These are phyloP conservation scores for Synchiropus splendidus DNA, from an alignment of 2,113 vertebrate species.

Conservation along the genomic window DNA sequence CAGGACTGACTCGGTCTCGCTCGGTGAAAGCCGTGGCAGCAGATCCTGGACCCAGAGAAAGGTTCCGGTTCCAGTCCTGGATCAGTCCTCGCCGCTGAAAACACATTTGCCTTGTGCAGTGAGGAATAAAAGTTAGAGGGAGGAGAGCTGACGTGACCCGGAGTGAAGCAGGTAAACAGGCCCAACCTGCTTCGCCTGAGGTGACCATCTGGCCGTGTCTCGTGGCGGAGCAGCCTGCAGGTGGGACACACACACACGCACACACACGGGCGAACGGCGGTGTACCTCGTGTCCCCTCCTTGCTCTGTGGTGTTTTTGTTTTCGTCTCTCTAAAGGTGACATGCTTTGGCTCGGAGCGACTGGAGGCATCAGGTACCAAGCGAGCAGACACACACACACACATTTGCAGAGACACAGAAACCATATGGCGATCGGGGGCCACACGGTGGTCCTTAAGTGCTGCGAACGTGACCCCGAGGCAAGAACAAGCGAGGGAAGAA, in stretches of 20 bases:
- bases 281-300: slow-evolving; percentile 58
- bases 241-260: slow-evolving; percentile 15
- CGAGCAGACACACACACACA: slow-evolving; percentile 10
- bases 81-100: no score
- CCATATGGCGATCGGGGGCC: slow-evolving; percentile 58
- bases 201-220: slow-evolving; percentile 69
- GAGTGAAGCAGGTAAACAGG: slow-evolving; percentile 68
- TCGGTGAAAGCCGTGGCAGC: no score
- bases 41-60: neutral
- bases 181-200: slow-evolving; percentile 66
- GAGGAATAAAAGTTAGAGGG: neutral
- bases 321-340: slow-evolving; percentile 61
- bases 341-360: slow-evolving; percentile 64
- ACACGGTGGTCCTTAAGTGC: slow-evolving; percentile 60
- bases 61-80: no score
- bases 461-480: slow-evolving; percentile 64
- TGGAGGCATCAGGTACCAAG: slow-evolving; percentile 50
- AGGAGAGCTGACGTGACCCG: slow-evolving; percentile 59
- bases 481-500: slow-evolving; percentile 26
- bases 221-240: slow-evolving; percentile 52
- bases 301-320: slow-evolving; percentile 57
- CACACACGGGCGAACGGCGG: slow-evolving; percentile 11
- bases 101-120: slow-evolving; percentile 2
- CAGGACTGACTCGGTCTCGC: no score
- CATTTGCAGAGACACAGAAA: slow-evolving; percentile 13